Percentiles rank a stretch among this genome's conserved stretches.
phyloP scores from a whole-genome alignment of 2,113 vertebrate genomes.

The Chinchilla lanigera region DNA sequence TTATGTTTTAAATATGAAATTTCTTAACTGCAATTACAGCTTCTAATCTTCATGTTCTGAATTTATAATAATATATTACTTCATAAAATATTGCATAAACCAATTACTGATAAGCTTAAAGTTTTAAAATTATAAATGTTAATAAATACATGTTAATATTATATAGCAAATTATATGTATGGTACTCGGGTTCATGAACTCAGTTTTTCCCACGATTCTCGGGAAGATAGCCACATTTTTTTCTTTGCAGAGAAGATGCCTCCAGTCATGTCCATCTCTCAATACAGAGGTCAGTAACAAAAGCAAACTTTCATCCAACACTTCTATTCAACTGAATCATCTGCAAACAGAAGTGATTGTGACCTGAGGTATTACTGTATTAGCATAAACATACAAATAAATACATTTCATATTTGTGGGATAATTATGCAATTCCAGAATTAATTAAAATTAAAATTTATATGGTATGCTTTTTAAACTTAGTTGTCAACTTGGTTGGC shows the following conservation, averaged over 20 bases:
- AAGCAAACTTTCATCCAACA: not conserved
- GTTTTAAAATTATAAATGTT: not conserved
- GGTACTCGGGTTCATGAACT: not conserved
- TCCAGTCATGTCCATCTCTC: not conserved
- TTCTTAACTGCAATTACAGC: not conserved
- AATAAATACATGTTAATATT: not conserved
- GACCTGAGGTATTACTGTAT: not conserved
- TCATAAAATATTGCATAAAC: not conserved
- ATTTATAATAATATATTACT: not conserved
- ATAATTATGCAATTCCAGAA: not conserved
- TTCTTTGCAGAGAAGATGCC: not conserved
- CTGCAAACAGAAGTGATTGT: not conserved
- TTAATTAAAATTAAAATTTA: conserved; percentile 2
- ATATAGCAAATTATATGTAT: not conserved
- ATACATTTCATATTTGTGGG: not conserved
- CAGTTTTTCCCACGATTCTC: not conserved
- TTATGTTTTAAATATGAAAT: not conserved
- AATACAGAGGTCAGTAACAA: not conserved
- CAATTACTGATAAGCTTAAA: not conserved
- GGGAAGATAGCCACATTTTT: not conserved
- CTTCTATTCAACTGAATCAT: not conserved
- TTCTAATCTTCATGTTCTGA: not conserved
- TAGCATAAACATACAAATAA: not conserved
- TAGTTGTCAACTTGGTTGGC: not conserved
- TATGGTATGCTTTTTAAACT: not conserved